These are phyloP conservation scores for Pitangus sulphuratus DNA, from an alignment of 2,797 vertebrate genomes.

Conservation along the genomic window DNA sequence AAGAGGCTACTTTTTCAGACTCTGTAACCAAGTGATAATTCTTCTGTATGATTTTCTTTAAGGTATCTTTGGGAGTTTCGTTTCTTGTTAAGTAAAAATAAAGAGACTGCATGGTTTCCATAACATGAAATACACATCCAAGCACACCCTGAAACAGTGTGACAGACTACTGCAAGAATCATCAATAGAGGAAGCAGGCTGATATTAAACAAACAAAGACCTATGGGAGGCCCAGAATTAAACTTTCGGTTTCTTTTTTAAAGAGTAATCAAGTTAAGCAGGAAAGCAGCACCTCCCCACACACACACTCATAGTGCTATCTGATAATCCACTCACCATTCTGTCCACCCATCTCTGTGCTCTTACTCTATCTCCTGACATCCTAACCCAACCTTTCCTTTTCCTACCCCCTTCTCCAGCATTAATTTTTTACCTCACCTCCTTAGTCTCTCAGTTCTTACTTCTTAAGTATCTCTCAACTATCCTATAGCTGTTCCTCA, in stretches of 20 bases:
- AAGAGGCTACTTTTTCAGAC: not conserved
- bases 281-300: not conserved
- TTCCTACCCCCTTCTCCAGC: not conserved
- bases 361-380: not conserved
- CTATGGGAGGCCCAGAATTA: not conserved
- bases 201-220: not conserved
- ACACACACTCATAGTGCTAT: not conserved
- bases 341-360: rapidly evolving
- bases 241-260: not conserved
- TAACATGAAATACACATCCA: not conserved
- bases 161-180: not conserved
- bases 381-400: not conserved
- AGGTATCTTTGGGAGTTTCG: not conserved
- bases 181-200: not conserved
- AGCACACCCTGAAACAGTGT: not conserved
- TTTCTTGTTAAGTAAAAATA: not conserved
- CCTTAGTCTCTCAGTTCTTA: not conserved
- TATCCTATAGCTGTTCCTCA: not conserved
- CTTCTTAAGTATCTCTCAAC: not conserved
- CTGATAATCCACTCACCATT: not conserved
- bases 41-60: not conserved
- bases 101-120: not conserved
- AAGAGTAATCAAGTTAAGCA: not conserved
- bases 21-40: not conserved
- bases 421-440: not conserved